A percentile compares a stretch with the other conserved stretches of the same genome.
Evolutionary conservation across 1,140 invertebrate species (phyloP).

Genomic region (Drosophila lini): DNA sequence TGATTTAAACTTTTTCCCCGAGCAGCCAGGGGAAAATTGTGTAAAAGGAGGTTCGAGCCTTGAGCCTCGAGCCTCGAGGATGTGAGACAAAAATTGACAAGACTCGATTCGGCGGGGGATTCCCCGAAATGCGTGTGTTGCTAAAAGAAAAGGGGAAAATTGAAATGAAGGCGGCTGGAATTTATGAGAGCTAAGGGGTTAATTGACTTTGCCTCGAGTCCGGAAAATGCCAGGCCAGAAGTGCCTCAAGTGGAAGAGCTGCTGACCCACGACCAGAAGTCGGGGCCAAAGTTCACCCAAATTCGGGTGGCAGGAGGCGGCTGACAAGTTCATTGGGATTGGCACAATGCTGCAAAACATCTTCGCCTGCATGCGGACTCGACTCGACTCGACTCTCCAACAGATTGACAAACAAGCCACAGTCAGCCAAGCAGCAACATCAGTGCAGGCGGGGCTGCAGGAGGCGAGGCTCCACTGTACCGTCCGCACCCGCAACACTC

Average conservation of each 20-base stretch:
- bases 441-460: conserved; percentile 26
- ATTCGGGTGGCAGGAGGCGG: not conserved
- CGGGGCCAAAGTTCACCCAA: conserved; percentile 45
- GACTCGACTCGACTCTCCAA: conserved; percentile 42
- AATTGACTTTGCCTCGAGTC: conserved; percentile 63
- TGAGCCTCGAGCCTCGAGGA: not conserved
- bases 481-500: conserved; percentile 25
- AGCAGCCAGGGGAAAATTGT: not conserved
- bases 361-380: conserved; percentile 46
- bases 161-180: conserved; percentile 67
- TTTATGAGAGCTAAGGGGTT: conserved; percentile 43
- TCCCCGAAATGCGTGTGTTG: conserved; percentile 13
- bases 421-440: conserved; percentile 75
- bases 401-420: conserved; percentile 82
- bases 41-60: conserved; percentile 8
- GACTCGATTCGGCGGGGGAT: conserved; percentile 22
- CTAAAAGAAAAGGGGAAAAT: conserved; percentile 52
- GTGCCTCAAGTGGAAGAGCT: conserved; percentile 13
- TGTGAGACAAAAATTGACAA: conserved; percentile 58
- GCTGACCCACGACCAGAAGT: conserved; percentile 29
- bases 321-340: conserved; percentile 66
- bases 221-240: conserved; percentile 30
- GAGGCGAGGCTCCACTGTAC: conserved; percentile 46
- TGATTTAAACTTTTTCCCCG: conserved; percentile 79
- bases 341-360: conserved; percentile 60